These are phyloP conservation scores for Oncorhynchus clarkii DNA, from an alignment of 2,113 vertebrate species.

Conservation along the genomic window DNA sequence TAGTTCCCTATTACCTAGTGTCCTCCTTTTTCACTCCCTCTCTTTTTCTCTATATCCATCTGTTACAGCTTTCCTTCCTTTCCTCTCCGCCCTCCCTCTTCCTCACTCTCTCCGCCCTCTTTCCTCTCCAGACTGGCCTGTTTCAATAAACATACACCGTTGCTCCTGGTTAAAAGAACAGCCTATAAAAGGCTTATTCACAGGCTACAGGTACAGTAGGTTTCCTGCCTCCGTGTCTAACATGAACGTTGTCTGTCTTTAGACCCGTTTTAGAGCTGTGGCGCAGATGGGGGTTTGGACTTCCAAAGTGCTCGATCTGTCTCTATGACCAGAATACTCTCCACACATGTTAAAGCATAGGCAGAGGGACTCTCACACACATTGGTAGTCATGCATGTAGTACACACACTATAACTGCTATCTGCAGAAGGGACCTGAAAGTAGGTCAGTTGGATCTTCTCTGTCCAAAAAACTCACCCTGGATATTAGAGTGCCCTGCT, in stretches of 20 bases:
- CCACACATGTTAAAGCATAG: background rate
- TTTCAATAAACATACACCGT: no score
- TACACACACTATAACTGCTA: background rate
- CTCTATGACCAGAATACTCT: no score
- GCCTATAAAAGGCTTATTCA: no score
- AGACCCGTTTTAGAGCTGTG: background rate
- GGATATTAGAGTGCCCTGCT: background rate
- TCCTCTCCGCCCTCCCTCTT: background rate
- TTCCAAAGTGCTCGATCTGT: background rate
- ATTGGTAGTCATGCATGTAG: no score
- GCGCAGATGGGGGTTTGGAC: background rate
- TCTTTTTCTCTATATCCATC: background rate
- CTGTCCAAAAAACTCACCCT: background rate
- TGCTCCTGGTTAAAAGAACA: no score
- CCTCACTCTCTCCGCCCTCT: background rate
- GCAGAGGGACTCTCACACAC: background rate
- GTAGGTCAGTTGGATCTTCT: slow-evolving; percentile 14
- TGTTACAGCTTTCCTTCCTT: background rate
- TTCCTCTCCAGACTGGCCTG: background rate
- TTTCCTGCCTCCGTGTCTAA: background rate
- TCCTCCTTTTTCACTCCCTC: background rate
- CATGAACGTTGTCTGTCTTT: background rate
- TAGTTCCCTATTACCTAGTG: slow-evolving; percentile 4
- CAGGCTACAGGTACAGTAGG: background rate
- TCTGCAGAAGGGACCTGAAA: background rate